These are phyloP conservation scores for Telmatochromis brachygnathus DNA, from an alignment of 2,113 vertebrate species.

Conservation along the genomic window DNA sequence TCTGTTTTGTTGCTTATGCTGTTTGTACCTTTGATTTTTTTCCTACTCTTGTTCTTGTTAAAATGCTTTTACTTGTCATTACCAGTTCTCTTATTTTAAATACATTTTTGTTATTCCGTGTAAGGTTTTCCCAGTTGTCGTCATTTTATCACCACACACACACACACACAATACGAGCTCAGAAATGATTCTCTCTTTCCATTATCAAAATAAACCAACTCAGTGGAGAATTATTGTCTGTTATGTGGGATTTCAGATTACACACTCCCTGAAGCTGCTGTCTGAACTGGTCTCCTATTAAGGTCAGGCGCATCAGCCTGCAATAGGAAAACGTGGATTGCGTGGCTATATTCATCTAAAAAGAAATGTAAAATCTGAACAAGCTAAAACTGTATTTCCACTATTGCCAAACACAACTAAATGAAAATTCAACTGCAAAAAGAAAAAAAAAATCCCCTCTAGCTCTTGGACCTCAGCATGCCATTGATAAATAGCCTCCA, in stretches of 20 bases:
- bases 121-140: not conserved
- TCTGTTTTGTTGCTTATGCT: not conserved
- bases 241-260: not conserved
- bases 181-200: not conserved
- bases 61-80: not conserved
- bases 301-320: not conserved
- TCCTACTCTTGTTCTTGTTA: not conserved
- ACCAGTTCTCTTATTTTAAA: not conserved
- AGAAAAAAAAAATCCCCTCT: not conserved
- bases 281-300: not conserved
- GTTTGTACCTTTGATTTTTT: not conserved
- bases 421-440: constrained; percentile 22
- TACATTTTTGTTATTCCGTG: not conserved
- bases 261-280: not conserved
- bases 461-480: constrained; percentile 4
- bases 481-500: constrained; percentile 24
- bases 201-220: not conserved
- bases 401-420: not conserved
- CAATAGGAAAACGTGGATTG: not conserved
- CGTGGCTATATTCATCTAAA: not conserved
- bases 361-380: not conserved
- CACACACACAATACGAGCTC: not conserved
- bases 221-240: not conserved
- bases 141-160: not conserved
- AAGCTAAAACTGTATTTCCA: not conserved